Conservation (phyloP, 2,797 vertebrate species). For the Todus mexicanus region DNA sequence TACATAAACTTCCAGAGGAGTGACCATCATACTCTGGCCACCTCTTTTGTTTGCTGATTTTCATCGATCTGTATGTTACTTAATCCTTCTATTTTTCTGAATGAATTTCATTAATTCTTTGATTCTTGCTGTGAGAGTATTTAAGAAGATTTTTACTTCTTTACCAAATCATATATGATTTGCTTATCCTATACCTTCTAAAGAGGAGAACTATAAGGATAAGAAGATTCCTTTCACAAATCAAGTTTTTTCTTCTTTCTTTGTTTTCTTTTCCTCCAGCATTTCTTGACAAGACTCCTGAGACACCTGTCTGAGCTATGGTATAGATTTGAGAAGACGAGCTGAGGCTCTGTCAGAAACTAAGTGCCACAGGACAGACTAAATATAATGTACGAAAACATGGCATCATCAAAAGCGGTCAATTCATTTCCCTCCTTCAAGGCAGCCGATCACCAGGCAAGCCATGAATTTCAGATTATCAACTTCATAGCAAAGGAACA, state of each 20-base stretch:
- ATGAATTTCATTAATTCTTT: neutral
- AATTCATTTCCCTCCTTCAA: constrained; percentile 5
- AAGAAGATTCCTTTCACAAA: neutral
- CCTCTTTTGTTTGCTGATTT: neutral
- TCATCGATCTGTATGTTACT: neutral
- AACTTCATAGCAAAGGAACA: neutral
- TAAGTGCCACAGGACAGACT: neutral
- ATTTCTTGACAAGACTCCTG: neutral
- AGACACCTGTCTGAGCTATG: neutral
- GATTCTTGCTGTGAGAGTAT: neutral
- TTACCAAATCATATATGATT: neutral
- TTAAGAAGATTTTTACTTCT: neutral
- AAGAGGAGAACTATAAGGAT: neutral
- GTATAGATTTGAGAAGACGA: neutral
- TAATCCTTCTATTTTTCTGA: neutral
- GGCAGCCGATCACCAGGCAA: neutral
- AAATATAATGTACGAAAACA: neutral
- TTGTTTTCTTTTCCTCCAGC: neutral
- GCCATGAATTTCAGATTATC: neutral
- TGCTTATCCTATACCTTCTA: neutral
- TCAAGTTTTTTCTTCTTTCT: neutral
- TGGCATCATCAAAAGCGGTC: neutral
- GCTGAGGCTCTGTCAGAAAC: neutral
- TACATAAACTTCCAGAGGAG: neutral
- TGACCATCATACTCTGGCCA: too few relatives aligned